These are phyloP conservation scores for Melieria picta DNA, from an alignment of 2,888 invertebrate species.

Conservation along the genomic window DNA sequence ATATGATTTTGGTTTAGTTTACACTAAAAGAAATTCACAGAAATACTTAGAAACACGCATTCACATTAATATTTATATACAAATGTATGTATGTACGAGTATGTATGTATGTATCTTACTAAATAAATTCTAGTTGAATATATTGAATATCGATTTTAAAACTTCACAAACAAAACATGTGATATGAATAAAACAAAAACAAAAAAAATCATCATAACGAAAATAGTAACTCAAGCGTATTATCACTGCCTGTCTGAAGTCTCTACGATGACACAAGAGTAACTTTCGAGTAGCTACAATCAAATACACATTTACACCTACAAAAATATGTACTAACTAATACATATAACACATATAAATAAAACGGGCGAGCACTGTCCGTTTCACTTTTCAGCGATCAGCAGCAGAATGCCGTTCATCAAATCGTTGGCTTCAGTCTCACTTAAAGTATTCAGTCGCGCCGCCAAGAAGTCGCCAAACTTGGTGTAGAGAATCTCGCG, in stretches of 20 bases:
- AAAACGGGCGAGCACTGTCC: slow-evolving; percentile 4
- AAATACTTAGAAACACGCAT: neutral
- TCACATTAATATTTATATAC: neutral
- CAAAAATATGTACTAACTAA: neutral
- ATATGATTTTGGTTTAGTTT: too few relatives aligned
- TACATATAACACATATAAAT: neutral
- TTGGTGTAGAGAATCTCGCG: slow-evolving; percentile 59
- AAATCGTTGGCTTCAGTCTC: slow-evolving; percentile 61
- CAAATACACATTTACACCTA: slow-evolving; percentile 30
- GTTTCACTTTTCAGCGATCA: slow-evolving; percentile 58
- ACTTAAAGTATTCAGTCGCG: slow-evolving; percentile 60
- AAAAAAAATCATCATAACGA: too few relatives aligned
- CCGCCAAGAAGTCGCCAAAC: slow-evolving; percentile 62
- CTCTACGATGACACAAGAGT: neutral
- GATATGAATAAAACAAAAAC: too few relatives aligned
- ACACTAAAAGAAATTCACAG: neutral
- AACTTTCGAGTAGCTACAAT: slow-evolving; percentile 3
- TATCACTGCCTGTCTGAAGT: neutral
- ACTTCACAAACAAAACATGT: neutral
- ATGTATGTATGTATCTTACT: neutral
- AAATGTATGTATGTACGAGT: neutral
- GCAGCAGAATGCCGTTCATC: slow-evolving; percentile 61
- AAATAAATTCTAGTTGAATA: neutral
- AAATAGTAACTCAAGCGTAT: too few relatives aligned
- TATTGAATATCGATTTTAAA: neutral